Evolutionary conservation across 2,888 invertebrate genomes (phyloP).

Genomic region (Polyploca ridens): DNA sequence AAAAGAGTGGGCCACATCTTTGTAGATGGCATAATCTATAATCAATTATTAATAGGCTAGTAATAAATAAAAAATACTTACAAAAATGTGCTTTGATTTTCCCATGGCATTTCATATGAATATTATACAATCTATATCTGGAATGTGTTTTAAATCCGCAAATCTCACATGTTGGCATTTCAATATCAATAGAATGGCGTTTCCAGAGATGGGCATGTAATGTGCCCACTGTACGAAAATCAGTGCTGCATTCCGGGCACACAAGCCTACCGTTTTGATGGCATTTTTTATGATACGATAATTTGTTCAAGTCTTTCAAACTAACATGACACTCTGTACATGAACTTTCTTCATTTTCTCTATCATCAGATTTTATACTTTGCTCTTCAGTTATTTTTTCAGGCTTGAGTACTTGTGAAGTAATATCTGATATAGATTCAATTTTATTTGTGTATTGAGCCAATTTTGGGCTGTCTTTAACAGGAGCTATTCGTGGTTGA

Average conservation of each 20-base stretch:
- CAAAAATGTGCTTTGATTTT: slow-evolving; percentile 86
- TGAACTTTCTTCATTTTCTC: slow-evolving; percentile 51
- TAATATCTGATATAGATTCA: slow-evolving; percentile 34
- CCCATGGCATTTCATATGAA: slow-evolving; percentile 91
- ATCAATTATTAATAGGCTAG: too few species aligned
- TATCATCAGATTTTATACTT: slow-evolving; percentile 33
- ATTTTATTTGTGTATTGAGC: slow-evolving; percentile 39
- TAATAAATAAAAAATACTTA: slow-evolving; percentile 43
- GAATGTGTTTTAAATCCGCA: slow-evolving; percentile 90
- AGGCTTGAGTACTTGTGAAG: slow-evolving; percentile 43
- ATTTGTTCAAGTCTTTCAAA: slow-evolving; percentile 83
- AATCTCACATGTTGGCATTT: slow-evolving; percentile 89
- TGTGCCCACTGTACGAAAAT: slow-evolving; percentile 85
- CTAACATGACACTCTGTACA: slow-evolving; percentile 85
- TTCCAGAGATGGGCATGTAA: slow-evolving; percentile 93
- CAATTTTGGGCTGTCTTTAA: slow-evolving; percentile 37
- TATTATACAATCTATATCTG: slow-evolving; percentile 87
- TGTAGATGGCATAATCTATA: too few species aligned
- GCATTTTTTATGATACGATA: slow-evolving; percentile 87
- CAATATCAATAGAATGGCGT: slow-evolving; percentile 90
- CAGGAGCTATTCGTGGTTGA: slow-evolving; percentile 46
- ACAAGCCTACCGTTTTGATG: slow-evolving; percentile 79
- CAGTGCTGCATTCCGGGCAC: slow-evolving; percentile 88
- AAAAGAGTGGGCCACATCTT: too few species aligned
- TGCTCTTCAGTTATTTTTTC: slow-evolving; percentile 42